Evolutionary conservation across 2,113 vertebrate genomes (phyloP).

Genomic region (Pogona vitticeps): DNA sequence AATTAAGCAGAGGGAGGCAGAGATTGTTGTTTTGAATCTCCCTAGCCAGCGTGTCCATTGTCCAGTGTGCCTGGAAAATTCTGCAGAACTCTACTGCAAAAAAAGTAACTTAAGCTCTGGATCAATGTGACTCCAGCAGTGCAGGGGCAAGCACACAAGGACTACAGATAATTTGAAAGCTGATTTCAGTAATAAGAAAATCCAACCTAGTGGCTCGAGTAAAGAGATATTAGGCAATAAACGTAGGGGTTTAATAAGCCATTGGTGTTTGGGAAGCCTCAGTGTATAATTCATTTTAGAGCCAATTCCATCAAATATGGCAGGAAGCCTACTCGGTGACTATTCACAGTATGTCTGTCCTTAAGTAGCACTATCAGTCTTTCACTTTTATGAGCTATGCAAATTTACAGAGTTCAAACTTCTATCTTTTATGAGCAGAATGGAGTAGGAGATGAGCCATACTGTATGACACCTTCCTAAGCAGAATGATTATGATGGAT

Average conservation of each 20-base stretch:
- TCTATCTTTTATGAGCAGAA: conserved; percentile 27
- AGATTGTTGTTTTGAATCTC: too few relatives aligned
- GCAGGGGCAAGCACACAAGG: background rate
- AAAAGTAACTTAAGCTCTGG: too few relatives aligned
- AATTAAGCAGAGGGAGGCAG: too few relatives aligned
- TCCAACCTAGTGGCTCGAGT: background rate
- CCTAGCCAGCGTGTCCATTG: too few relatives aligned
- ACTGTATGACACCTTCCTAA: conserved; percentile 16
- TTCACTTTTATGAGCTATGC: conserved; percentile 34
- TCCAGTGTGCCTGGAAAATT: too few relatives aligned
- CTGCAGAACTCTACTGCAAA: too few relatives aligned
- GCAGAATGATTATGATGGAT: conserved; percentile 22
- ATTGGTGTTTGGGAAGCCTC: background rate
- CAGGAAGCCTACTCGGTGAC: conserved; percentile 11
- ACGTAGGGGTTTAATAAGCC: conserved; percentile 3
- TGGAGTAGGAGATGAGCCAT: conserved; percentile 12
- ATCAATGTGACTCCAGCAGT: background rate
- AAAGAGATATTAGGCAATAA: background rate
- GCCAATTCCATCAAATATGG: conserved; percentile 1
- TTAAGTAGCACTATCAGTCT: conserved; percentile 28
- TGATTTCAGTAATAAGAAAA: background rate
- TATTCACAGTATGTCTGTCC: conserved; percentile 22
- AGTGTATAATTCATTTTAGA: conserved; percentile 33
- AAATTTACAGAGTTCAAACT: conserved; percentile 43
- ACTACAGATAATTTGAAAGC: background rate